Base-by-base conservation (phyloP, 2,113 vertebrate genomes). In the Vidua chalybeata region DNA sequence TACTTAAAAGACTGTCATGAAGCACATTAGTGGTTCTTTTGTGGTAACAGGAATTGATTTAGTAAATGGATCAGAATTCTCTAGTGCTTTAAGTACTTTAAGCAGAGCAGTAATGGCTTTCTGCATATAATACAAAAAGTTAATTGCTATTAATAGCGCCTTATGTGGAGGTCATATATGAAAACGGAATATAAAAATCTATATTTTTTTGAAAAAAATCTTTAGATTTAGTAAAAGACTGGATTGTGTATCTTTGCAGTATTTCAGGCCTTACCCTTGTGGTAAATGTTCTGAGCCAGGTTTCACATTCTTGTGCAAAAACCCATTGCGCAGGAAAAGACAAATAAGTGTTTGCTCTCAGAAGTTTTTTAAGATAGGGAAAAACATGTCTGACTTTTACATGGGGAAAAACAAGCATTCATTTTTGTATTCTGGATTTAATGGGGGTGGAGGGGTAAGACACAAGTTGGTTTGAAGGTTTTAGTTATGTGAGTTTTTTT, bases 81-180 rank as follows among this genome's bases (percentile, higher is more conserved):
- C 91, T 87, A 77, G 93, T 96, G 95, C 73, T 95, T 87, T 84
- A 94, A 93, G 87, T 97, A 90, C 91, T 97, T 96, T 58, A 58
- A 55, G 80, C 64, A 87, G 73, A 87, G 45, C 73, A 78, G 74
- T 96, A 96, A 97, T 94, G 95, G 94, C 77, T 95, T 95, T 95
- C 90, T 95, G 69, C 74, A 90, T 89, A 74, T 91, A 90, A 90
- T 93, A 63, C 84, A 90, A 69, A 93, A 95, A 87, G 77, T 93
- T 96, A 95, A 96, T 97, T 95, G 85, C 83, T 90, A 83, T 93
- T 97, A 93, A 94, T 92, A 91, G 82, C 83, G 48, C 72, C 61
- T 85, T 94, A 71, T 89, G 73, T 91, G 59, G 75, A 96, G 89
- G 87, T 94, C 78, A 91, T 28, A 16, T 91, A 66, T 83, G 72